Evolutionary conservation across 2,888 invertebrate genomes (phyloP), one percentile per base, ranked within the genome.

Genomic region (Drosophila barbarae): DNA sequence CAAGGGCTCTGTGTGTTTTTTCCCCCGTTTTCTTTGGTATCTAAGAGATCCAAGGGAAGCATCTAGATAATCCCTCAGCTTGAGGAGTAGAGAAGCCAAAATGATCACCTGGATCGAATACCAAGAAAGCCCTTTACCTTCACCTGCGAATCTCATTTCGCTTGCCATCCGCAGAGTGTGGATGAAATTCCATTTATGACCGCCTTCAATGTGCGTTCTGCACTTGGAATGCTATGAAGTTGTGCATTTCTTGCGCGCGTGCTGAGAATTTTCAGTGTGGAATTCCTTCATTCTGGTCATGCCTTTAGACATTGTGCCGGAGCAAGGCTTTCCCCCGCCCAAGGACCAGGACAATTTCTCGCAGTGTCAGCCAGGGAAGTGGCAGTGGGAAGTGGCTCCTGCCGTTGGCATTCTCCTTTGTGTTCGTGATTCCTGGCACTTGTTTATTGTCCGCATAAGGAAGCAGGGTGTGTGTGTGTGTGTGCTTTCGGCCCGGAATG

Each of bases 171-270:
- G 18, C 35, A 12, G 46, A 49, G 52, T 44, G 54, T 34, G 65
- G 36, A 67, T 72, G 83, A 76, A 73, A 82, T 82, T 82, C 80
- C 77, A 83, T 83, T 80, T 80, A 83, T 84, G 80, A 74, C 68
- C 68, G 72, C 78, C 76, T 73, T 77, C 74, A 77, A 75, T 81
- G 80, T 81, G 80, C 76, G 79, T 84, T 72, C 73, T 81, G 72
- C 72, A 73, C 80, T 75, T 73, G 82, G 85, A 76, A 84, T 83
- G 73, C 80, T 69, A 75, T 82, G 72, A 72, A 83, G 82, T 83
- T 84, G 82, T 83, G 83, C 84, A 83, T 83, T 83, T 85, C 81
- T 80, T 83, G 72, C 67, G 80, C 83, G 85, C 85, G 83, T 83
- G 76, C 83, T 69, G 71, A 56, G 85, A 76, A 84, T 83, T 77